These are phyloP conservation scores for Sebastes oblongus DNA, from an alignment of 2,797 vertebrate species.

Conservation along the genomic window DNA sequence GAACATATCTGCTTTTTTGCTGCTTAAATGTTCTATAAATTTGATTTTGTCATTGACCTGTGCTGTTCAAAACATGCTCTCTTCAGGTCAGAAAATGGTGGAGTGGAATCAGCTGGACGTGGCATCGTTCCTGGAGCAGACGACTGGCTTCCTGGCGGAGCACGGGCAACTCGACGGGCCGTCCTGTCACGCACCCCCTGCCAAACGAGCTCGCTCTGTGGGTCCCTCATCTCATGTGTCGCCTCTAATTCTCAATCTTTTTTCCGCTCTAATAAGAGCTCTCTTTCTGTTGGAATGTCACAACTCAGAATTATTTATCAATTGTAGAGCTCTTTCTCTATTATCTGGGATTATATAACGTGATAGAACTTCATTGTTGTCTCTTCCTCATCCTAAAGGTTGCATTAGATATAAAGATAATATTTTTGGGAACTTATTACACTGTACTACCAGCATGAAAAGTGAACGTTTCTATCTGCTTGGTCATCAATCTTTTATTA, in stretches of 20 bases:
- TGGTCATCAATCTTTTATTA: background rate
- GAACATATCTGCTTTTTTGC: background rate
- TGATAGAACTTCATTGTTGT: background rate
- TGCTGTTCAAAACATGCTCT: background rate
- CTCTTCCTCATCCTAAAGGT: background rate
- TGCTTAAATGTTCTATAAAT: background rate
- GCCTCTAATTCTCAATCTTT: background rate
- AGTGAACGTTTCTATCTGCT: background rate
- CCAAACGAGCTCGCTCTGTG: conserved; percentile 95
- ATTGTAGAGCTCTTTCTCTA: background rate
- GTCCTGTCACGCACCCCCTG: conserved; percentile 91
- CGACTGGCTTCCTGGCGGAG: conserved; percentile 94
- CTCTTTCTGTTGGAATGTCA: conserved; percentile 3
- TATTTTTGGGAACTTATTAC: background rate
- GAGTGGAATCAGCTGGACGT: conserved; percentile 98
- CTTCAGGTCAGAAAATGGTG: conserved; percentile 95
- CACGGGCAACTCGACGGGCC: conserved; percentile 97
- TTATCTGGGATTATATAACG: background rate
- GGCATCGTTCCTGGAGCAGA: conserved; percentile 96
- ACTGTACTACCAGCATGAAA: background rate
- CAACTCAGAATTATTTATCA: background rate
- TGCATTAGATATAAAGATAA: background rate
- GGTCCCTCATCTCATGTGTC: conserved; percentile 70
- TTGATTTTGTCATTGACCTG: background rate
- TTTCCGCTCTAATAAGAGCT: background rate